Base-by-base conservation (phyloP, 2,113 vertebrate genomes). In the Osmerus mordax region DNA sequence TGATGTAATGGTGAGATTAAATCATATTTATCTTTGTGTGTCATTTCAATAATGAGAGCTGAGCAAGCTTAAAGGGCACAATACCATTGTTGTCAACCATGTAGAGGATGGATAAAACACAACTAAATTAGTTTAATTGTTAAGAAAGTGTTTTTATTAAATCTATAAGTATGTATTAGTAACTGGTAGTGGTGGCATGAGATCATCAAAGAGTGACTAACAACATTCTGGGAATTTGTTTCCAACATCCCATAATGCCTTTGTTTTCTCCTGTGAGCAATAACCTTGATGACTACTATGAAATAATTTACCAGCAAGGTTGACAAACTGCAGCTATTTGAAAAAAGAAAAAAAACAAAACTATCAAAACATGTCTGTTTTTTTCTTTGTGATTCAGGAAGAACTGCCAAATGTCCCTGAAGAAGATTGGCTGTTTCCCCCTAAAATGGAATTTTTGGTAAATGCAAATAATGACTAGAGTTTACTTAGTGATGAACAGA, bases 401-500 rank as follows among this genome's bases (percentile, higher is more conserved):
- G 58, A 63, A 36, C 72, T 78, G 78, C 79, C 78, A 78, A 78
- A 74, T 68, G 67, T 62, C 80, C 77, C 65, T 13, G 71, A 74
- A 76, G 84, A 79, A 62, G 79, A 81, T 64, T 28, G 65, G 66
- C 41, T 82, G 75, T 77, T 77, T 68, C 62, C 59, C 55, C 55
- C 77, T 75, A 84, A 84, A 79, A 83, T 78, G 84, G 87, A 89
- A 84, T 87, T 83, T 86, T 84, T 75, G 79, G 82, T 89, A 76
- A 88, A 91, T 90, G 89, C 79, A 93, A 92, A 91, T 90, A 93
- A 88, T 89, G 90, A 87, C 76, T 79, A 65, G 86, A 75, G 88
- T 93, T 92, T 92, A 85, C 88, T 88, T 77, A 91, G 88, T 56
- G 85, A 92, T 90, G 91, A 89, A 90, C 86, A 79, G 78, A 87